Evolutionary conservation across 2,888 invertebrate genomes (phyloP).

Genomic region (Ptychoptera contaminata): DNA sequence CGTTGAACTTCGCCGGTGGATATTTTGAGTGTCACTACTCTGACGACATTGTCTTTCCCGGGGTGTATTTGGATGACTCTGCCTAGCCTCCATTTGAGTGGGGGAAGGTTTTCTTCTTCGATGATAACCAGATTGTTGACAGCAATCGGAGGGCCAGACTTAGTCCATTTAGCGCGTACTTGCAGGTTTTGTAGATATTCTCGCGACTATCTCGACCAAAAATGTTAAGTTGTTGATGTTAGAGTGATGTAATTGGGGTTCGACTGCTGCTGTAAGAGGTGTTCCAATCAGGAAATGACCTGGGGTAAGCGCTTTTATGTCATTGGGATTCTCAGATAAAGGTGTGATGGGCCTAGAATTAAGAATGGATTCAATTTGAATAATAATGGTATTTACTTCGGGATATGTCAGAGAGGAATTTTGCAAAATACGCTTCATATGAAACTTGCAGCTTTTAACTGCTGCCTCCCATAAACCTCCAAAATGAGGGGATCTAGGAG

Average conservation of each 20-base stretch:
- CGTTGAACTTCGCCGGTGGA: no score
- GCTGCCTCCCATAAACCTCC: conserved; percentile 10
- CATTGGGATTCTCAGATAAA: neutral
- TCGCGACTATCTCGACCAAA: conserved; percentile 6
- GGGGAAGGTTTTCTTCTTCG: conserved; percentile 1
- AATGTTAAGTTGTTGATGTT: conserved; percentile 4
- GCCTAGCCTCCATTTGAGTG: conserved; percentile 1
- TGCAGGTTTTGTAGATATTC: conserved; percentile 3
- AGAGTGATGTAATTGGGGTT: neutral
- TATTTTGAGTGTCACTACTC: no score
- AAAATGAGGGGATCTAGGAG: conserved; percentile 9
- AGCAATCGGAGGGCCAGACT: neutral
- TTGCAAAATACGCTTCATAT: conserved; percentile 4
- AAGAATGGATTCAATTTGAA: neutral
- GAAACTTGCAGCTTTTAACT: conserved; percentile 7
- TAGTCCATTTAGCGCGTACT: neutral
- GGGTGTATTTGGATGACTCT: neutral
- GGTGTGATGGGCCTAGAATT: neutral
- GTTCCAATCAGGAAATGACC: neutral
- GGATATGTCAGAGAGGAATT: neutral
- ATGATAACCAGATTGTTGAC: neutral
- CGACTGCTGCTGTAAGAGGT: neutral
- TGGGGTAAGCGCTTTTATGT: neutral
- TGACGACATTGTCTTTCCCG: neutral
- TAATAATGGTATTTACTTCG: neutral